A percentile compares a stretch with the other conserved stretches of the same genome.
Conservation (phyloP, 2,888 invertebrate species). For the Andrena minutula region DNA sequence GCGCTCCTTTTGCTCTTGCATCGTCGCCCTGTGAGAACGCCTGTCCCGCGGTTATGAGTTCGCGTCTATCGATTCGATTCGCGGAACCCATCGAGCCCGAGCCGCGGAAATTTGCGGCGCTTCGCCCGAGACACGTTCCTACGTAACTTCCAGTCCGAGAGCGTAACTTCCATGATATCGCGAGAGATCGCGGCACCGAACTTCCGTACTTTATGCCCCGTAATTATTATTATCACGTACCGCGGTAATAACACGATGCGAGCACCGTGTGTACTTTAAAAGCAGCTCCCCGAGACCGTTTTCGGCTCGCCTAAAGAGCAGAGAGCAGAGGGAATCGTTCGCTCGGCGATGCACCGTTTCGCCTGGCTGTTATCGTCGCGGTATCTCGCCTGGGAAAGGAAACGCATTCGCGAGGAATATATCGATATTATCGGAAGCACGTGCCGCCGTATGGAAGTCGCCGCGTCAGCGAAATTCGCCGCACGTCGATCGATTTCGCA, state of each 20-base stretch:
- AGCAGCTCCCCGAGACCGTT: slow-evolving; percentile 40
- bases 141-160: slow-evolving; percentile 1
- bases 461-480: slow-evolving; percentile 56
- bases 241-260: slow-evolving; percentile 54
- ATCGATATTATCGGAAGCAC: slow-evolving; percentile 55
- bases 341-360: background rate
- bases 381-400: slow-evolving; percentile 36
- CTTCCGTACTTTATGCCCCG: slow-evolving; percentile 47
- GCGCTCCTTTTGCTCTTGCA: slow-evolving; percentile 18
- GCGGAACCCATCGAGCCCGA: background rate
- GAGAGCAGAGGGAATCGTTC: slow-evolving; percentile 19
- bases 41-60: background rate
- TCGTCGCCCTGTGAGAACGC: slow-evolving; percentile 27
- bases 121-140: background rate
- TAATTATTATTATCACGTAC: slow-evolving; percentile 57
- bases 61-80: slow-evolving; percentile 9
- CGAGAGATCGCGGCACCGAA: slow-evolving; percentile 25
- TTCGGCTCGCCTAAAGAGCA: slow-evolving; percentile 34
- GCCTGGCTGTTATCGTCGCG: slow-evolving; percentile 32
- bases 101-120: background rate
- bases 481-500: slow-evolving; percentile 67
- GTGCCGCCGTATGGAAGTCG: slow-evolving; percentile 60
- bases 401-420: slow-evolving; percentile 43
- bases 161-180: slow-evolving; percentile 35
- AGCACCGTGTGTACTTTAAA: slow-evolving; percentile 51